phyloP scores from a whole-genome alignment of 1,140 invertebrate genomes.

The Arctopsyche grandis region DNA sequence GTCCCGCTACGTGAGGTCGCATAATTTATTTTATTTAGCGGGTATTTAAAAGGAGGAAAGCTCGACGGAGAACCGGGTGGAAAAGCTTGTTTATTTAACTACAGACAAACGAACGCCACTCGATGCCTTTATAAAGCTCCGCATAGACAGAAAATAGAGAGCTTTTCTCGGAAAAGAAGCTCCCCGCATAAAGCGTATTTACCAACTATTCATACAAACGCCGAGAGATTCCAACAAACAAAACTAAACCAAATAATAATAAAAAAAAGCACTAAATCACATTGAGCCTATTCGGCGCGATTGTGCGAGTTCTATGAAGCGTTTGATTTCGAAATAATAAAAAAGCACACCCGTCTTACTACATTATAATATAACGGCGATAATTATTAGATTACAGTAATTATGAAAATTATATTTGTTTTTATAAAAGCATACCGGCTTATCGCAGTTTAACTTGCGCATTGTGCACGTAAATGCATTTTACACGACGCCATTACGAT shows the following conservation, averaged over 20 bases:
- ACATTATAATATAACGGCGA: constrained; percentile 5
- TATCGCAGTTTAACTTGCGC: background rate
- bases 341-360: background rate
- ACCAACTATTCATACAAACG: background rate
- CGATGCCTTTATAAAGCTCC: constrained; percentile 33
- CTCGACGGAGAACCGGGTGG: constrained; percentile 43
- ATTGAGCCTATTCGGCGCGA: background rate
- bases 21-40: constrained; percentile 55
- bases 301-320: background rate
- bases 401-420: constrained; percentile 25
- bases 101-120: constrained; percentile 40
- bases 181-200: constrained; percentile 4
- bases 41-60: constrained; percentile 51
- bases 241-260: background rate
- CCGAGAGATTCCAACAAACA: background rate
- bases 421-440: background rate
- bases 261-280: constrained; percentile 7
- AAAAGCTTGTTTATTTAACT: constrained; percentile 53
- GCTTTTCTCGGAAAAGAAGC: constrained; percentile 14
- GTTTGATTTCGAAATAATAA: no score
- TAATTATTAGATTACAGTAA: background rate
- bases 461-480: constrained; percentile 11
- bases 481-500: constrained; percentile 19
- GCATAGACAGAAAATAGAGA: constrained; percentile 29
- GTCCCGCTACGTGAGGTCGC: constrained; percentile 47